Evolutionary conservation across 2,888 invertebrate genomes (phyloP).

Genomic region (Dusona sp.): DNA sequence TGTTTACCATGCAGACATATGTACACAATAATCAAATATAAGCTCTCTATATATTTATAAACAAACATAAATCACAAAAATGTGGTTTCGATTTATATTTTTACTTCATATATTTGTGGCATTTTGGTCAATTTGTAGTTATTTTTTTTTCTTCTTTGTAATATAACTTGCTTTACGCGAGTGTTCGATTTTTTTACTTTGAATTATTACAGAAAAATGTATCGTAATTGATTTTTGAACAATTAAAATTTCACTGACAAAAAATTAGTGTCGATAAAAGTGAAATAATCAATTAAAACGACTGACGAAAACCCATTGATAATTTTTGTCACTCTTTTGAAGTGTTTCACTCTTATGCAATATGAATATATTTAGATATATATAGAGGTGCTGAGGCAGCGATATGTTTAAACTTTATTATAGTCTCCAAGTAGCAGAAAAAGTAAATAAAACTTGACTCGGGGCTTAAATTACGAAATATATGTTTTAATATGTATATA

Average conservation of each 20-base stretch:
- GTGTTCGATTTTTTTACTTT: background rate
- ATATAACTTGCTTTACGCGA: background rate
- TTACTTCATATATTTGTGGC: background rate
- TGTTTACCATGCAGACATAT: background rate
- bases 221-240: background rate
- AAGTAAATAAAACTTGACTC: constrained; percentile 1
- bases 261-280: background rate
- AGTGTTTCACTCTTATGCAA: background rate
- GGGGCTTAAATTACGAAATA: background rate
- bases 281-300: background rate
- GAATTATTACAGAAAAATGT: background rate
- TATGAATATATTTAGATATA: background rate
- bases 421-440: constrained; percentile 2
- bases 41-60: background rate
- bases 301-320: background rate
- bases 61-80: background rate
- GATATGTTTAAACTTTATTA: constrained; percentile 1
- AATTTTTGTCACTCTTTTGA: background rate
- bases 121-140: background rate
- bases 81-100: background rate
- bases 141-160: background rate
- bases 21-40: background rate
- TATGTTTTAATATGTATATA: too few species aligned
- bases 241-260: background rate
- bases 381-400: background rate